Percentiles rank a stretch among this genome's conserved stretches.
phyloP scores from a whole-genome alignment of 1,140 invertebrate genomes.

The Sinella curviseta region DNA sequence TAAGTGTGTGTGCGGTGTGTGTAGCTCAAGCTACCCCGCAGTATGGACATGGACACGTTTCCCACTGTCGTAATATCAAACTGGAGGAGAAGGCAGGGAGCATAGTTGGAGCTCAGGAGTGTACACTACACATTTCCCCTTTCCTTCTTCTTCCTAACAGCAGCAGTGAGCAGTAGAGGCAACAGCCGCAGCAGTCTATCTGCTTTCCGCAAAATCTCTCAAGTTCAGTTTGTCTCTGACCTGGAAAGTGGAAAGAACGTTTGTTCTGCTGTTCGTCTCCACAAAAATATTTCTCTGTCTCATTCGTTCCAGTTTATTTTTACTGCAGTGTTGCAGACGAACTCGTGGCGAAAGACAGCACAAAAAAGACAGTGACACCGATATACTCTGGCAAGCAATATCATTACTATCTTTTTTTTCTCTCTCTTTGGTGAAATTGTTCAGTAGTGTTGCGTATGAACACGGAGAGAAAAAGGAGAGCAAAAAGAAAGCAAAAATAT shows the following conservation, averaged over 20 bases:
- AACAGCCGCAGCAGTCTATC: background rate
- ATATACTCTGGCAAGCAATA: no score
- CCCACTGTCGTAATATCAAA: no score
- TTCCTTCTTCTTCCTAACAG: background rate
- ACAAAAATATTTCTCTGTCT: no score
- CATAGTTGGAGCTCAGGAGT: no score
- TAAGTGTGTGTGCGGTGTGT: no score
- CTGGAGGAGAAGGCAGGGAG: no score
- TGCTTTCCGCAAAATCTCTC: background rate
- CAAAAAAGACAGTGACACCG: no score
- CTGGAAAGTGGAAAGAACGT: constrained; percentile 15
- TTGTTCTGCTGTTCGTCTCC: background rate
- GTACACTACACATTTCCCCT: background rate
- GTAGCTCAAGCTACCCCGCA: background rate
- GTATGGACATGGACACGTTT: background rate
- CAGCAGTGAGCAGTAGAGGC: background rate
- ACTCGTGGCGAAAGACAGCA: no score
- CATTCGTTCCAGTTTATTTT: background rate
- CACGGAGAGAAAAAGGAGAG: background rate
- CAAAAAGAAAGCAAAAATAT: background rate
- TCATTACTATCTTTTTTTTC: no score
- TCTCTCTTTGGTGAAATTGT: no score
- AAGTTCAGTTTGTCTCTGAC: constrained; percentile 20
- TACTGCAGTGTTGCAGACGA: background rate
- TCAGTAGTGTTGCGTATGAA: no score